phyloP scores from a whole-genome alignment of 2,113 vertebrate species.

The Tiliqua scincoides region DNA sequence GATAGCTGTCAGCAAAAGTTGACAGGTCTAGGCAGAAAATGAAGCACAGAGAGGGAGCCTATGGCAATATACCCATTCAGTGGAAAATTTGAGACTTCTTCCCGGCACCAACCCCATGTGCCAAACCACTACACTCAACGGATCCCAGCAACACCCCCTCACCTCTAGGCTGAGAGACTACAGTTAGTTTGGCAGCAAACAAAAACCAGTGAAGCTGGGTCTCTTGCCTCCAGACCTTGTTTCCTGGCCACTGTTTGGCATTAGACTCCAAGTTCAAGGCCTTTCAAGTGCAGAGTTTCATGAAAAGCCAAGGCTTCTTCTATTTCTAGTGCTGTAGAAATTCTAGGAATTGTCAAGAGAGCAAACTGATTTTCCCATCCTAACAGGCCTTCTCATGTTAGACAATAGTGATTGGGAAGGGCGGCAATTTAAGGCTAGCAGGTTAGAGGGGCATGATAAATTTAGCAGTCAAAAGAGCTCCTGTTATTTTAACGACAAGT shows the following conservation, averaged over 20 bases:
- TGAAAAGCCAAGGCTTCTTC: neutral
- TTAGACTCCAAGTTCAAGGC: neutral
- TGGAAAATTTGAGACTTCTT: neutral
- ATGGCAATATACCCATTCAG: neutral
- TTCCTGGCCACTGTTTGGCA: neutral
- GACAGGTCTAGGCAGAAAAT: neutral
- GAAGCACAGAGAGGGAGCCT: neutral
- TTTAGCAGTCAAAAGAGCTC: constrained; percentile 73
- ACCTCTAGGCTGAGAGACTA: too few relatives aligned
- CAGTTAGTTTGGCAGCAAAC: neutral
- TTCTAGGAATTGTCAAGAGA: neutral
- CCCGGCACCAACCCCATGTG: neutral
- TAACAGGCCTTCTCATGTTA: neutral
- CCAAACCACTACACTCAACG: too few relatives aligned
- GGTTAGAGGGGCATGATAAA: constrained; percentile 71
- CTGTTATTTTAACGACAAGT: constrained; percentile 72
- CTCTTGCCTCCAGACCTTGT: neutral
- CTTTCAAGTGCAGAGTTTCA: neutral
- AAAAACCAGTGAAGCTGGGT: neutral
- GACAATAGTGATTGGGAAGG: constrained; percentile 66
- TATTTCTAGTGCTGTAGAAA: neutral
- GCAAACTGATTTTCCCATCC: neutral
- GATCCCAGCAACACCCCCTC: too few relatives aligned
- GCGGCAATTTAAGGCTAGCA: constrained; percentile 44
- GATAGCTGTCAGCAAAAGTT: neutral